Base-by-base conservation (phyloP, 2,113 vertebrate species). In the Thinocorus orbignyianus region DNA sequence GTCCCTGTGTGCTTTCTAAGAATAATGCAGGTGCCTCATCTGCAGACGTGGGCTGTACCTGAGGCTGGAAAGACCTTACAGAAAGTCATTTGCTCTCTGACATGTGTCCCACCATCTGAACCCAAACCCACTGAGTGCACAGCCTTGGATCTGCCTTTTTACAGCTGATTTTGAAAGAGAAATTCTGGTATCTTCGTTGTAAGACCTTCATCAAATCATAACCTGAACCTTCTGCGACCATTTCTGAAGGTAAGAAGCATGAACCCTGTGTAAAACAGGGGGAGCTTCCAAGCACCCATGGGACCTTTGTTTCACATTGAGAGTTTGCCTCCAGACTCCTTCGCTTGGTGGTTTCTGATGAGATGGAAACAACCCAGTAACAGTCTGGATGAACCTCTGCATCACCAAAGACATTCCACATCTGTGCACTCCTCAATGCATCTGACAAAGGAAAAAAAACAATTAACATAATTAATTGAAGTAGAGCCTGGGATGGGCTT, bases 381-480 rank as follows among this genome's bases (percentile, higher is more conserved):
- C 24, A 51, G 11, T 4, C 15, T 37, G 46, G 51, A 35, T 48
- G 60, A 70, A 55, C 26, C 46, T 69, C 65, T 81, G 48, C 13
- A 6, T 68, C 94, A 62, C 39, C 93, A 89, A 70, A 71, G 80
- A 26, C 58, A 82, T 26, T 37, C 28, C 3, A 24, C 51, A 82
- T 60, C 71, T 85, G 80, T 92, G 92, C 42, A 51, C 70, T 86
- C 54, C 89, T 94, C 78, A 96, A 49, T 70, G 42, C 8, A 79
- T 22, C 83, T 91, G 78, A 89, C 57, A 81, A 8, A 6, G 26
- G n/a, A n/a, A 80, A 93, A 95, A 88, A 35, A 35, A 88, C 64
- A 97, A 73, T 95, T 97, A 93, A 57, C 79, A 85, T 57, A 60
- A 84, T 87, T 93, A 84, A 93, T 92, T 93, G 80, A 82, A 95